Conservation (phyloP, 1,140 invertebrate genomes). For the Orchestia grillus region DNA sequence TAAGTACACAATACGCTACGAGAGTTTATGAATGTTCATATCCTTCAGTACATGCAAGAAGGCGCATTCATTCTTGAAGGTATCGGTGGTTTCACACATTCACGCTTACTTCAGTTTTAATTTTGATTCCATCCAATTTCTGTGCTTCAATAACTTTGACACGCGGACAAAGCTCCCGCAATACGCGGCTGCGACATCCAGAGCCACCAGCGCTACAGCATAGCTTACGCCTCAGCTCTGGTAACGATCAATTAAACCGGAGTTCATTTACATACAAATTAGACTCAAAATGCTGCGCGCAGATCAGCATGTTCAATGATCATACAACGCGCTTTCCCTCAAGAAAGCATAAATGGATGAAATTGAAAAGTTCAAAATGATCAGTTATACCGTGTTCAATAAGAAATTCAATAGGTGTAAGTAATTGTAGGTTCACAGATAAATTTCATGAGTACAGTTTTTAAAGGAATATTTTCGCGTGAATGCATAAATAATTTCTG, state of each 20-base stretch:
- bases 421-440: not conserved
- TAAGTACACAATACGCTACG: not conserved
- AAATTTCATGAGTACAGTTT: not conserved
- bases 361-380: not conserved
- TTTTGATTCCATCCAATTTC: not conserved
- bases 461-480: not conserved
- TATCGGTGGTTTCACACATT: not conserved
- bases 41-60: not conserved
- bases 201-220: too few species aligned
- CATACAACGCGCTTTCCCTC: not conserved
- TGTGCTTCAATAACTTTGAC: not conserved
- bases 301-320: not conserved
- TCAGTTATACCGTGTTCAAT: not conserved
- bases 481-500: not conserved
- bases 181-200: too few species aligned
- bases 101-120: not conserved
- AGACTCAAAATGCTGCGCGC: not conserved
- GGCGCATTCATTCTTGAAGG: not conserved
- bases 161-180: too few species aligned
- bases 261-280: not conserved
- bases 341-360: not conserved
- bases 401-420: not conserved
- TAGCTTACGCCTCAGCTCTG: not conserved
- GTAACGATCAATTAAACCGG: not conserved
- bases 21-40: not conserved